Percentiles rank a stretch among this genome's conserved stretches.
These are phyloP conservation scores for Cryptocheilus praepositus DNA, from an alignment of 2,888 invertebrate species.

Conservation along the genomic window DNA sequence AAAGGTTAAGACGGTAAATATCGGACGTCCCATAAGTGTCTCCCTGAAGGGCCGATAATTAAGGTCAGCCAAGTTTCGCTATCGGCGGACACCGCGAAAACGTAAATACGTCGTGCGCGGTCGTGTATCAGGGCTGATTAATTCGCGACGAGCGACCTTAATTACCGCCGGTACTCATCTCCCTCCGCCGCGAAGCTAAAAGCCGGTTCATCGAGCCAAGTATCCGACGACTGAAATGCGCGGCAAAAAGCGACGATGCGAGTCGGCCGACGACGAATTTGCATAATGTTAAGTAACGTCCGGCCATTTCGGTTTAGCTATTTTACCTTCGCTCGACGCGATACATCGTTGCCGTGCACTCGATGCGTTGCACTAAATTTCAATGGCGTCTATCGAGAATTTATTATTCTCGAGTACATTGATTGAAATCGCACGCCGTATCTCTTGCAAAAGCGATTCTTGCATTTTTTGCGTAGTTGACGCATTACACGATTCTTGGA, in stretches of 20 bases:
- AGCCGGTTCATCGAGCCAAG: slow-evolving; percentile 6
- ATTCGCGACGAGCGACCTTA: slow-evolving; percentile 8
- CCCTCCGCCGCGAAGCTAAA: slow-evolving; percentile 2
- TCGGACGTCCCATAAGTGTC: no score
- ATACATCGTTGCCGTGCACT: no score
- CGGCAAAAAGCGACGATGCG: slow-evolving; percentile 6
- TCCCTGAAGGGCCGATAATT: background rate
- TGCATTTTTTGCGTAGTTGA: no score
- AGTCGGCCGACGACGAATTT: background rate
- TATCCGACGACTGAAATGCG: background rate
- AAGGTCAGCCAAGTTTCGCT: background rate
- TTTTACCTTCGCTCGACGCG: no score
- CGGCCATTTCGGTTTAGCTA: background rate
- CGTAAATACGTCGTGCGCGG: slow-evolving; percentile 5
- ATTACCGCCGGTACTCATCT: slow-evolving; percentile 2
- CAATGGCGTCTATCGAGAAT: no score
- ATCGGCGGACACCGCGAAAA: background rate
- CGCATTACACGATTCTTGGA: no score
- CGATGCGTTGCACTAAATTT: no score
- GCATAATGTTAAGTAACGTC: slow-evolving; percentile 7
- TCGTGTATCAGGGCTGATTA: slow-evolving; percentile 4
- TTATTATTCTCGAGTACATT: no score
- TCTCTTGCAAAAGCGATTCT: no score
- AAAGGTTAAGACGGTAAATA: no score
- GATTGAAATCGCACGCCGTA: no score